A percentile compares a stretch with the other conserved stretches of the same genome.
Evolutionary conservation across 2,888 invertebrate species (phyloP).

Genomic region (Catocala sponsa): DNA sequence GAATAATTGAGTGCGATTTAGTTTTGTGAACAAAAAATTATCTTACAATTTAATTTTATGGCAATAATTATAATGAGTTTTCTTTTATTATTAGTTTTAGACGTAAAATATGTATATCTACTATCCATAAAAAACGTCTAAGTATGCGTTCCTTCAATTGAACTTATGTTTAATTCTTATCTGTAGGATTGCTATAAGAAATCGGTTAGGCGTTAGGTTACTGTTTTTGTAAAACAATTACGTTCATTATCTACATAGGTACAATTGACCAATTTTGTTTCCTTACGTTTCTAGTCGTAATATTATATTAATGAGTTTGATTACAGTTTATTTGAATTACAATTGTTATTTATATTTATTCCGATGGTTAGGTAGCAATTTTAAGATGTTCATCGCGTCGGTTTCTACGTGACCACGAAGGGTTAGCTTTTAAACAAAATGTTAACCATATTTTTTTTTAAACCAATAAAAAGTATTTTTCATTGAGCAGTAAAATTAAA

Average conservation of each 20-base stretch:
- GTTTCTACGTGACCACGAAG: too few relatives aligned
- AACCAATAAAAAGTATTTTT: neutral
- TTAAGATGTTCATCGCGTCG: too few relatives aligned
- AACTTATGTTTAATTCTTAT: neutral
- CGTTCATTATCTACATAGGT: too few relatives aligned
- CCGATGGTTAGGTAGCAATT: too few relatives aligned
- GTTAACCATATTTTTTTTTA: too few relatives aligned
- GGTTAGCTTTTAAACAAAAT: too few relatives aligned
- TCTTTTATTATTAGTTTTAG: neutral
- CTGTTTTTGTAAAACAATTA: too few relatives aligned
- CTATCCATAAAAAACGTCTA: neutral
- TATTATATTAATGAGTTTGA: too few relatives aligned
- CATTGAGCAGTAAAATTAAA: conserved; percentile 37
- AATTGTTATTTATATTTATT: too few relatives aligned
- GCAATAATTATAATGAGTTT: conserved; percentile 36
- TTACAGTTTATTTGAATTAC: too few relatives aligned
- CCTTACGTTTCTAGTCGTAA: too few relatives aligned
- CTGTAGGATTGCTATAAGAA: conserved; percentile 27
- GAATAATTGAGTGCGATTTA: conserved; percentile 85
- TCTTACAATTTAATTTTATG: conserved; percentile 55
- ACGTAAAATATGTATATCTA: neutral
- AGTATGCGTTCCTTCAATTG: conserved; percentile 21
- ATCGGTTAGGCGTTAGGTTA: conserved; percentile 20
- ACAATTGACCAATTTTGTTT: too few relatives aligned
- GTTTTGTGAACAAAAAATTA: conserved; percentile 66